phyloP scores from a whole-genome alignment of 2,888 invertebrate species.

The Caenorhabditis sinica region DNA sequence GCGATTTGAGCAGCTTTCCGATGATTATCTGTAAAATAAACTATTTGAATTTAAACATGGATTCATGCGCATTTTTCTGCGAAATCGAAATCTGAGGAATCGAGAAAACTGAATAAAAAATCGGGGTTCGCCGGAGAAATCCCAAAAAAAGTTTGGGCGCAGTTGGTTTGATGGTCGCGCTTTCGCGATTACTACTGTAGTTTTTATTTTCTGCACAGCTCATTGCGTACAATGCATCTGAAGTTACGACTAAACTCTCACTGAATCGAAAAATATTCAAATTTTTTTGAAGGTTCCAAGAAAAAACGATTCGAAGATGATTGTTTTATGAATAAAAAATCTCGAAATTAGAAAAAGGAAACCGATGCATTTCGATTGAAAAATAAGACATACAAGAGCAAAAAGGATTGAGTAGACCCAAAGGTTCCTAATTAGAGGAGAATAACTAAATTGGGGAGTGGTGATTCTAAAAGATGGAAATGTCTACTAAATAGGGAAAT shows the following conservation, averaged over 20 bases:
- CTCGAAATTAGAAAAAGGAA: not conserved
- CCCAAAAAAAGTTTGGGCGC: constrained; percentile 17
- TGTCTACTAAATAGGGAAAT: constrained; percentile 1
- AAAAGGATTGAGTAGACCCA: constrained; percentile 26
- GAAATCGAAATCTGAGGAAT: not conserved
- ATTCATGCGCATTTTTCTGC: too few relatives aligned
- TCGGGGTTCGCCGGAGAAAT: constrained; percentile 12
- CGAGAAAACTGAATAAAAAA: not conserved
- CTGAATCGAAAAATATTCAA: too few relatives aligned
- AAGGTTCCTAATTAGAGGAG: constrained; percentile 39
- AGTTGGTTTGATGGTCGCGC: not conserved
- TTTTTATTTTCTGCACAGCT: constrained; percentile 4
- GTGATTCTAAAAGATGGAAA: constrained; percentile 2
- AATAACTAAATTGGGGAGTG: not conserved
- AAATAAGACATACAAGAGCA: not conserved
- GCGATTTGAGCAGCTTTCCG: constrained; percentile 31
- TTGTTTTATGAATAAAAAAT: not conserved
- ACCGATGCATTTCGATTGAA: constrained; percentile 7
- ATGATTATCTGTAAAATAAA: constrained; percentile 8
- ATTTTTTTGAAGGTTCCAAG: not conserved
- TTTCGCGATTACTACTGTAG: constrained; percentile 31
- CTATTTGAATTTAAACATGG: not conserved
- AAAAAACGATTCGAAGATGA: not conserved
- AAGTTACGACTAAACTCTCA: constrained; percentile 4
- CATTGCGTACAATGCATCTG: not conserved